phyloP scores from a whole-genome alignment of 2,113 vertebrate species.

The Pavo muticus region DNA sequence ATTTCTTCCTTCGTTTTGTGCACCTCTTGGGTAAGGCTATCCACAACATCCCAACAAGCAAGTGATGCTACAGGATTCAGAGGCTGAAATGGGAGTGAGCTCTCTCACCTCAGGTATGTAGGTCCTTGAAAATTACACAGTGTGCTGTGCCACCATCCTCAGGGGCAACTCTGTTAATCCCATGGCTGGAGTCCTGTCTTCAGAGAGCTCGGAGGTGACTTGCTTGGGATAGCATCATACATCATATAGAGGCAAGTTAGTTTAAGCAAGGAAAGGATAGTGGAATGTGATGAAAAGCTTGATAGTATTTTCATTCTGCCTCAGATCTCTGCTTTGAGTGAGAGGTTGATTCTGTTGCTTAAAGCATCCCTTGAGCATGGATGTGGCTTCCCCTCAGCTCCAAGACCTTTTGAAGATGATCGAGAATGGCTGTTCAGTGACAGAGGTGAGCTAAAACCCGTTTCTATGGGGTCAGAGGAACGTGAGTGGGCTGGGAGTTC shows the following conservation, averaged over 20 bases:
- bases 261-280: background rate
- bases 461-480: background rate
- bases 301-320: background rate
- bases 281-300: background rate
- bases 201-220: background rate
- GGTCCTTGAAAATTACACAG: background rate
- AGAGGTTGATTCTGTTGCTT: background rate
- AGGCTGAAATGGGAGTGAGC: background rate
- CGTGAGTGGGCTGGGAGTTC: background rate
- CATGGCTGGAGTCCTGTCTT: background rate
- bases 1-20: background rate
- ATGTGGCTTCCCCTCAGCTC: background rate
- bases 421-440: background rate
- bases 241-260: background rate
- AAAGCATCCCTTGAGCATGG: background rate
- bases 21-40: background rate
- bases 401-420: background rate
- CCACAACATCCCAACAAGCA: background rate
- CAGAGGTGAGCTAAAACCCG: background rate
- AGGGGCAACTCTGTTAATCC: background rate
- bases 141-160: background rate
- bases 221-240: background rate
- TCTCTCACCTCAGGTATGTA: background rate
- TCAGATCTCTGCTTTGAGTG: background rate
- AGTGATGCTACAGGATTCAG: background rate